A percentile compares a stretch with the other conserved stretches of the same genome.
phyloP scores from a whole-genome alignment of 2,797 vertebrate genomes.

The Selene dorsalis region DNA sequence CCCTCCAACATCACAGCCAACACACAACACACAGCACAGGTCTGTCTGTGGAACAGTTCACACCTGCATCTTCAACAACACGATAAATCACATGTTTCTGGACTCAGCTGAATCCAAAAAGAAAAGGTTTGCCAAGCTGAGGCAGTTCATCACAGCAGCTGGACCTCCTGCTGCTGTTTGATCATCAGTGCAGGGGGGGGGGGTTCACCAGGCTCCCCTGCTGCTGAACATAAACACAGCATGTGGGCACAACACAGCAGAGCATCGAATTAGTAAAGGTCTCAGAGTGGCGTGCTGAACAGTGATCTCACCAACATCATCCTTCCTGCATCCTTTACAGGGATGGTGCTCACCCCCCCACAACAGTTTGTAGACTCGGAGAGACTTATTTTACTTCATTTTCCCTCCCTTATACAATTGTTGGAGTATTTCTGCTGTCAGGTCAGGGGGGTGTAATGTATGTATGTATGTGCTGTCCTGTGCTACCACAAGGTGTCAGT shows the following conservation, averaged over 20 bases:
- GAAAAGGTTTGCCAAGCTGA: background rate
- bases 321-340: background rate
- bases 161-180: background rate
- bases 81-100: background rate
- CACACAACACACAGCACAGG: background rate
- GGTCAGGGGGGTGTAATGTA: too few relatives aligned
- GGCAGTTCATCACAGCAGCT: background rate
- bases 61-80: background rate
- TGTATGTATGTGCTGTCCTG: background rate
- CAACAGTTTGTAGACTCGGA: background rate
- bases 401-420: background rate
- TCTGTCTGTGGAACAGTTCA: background rate
- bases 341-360: background rate
- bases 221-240: too few relatives aligned
- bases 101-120: background rate
- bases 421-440: too few relatives aligned
- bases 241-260: background rate
- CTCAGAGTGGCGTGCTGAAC: background rate
- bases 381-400: background rate
- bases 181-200: background rate
- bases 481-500: slow-evolving; percentile 71
- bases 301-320: background rate
- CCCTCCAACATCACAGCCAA: too few relatives aligned
- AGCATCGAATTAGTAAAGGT: too few relatives aligned
- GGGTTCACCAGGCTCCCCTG: too few relatives aligned